These are phyloP conservation scores for Idaea aversata DNA, from an alignment of 2,888 invertebrate species.

Conservation along the genomic window DNA sequence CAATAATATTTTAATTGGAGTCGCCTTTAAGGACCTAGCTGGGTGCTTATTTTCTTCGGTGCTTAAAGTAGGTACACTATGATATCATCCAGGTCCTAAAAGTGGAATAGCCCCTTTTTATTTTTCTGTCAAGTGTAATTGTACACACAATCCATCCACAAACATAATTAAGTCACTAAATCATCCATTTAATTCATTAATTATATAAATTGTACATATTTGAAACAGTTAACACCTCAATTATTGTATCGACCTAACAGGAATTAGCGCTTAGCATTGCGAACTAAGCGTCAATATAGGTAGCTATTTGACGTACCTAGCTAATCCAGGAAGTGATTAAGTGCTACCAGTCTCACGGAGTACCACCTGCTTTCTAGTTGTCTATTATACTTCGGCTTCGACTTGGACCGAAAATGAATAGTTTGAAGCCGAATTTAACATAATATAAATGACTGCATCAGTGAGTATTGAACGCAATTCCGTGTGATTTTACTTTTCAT, in stretches of 20 bases:
- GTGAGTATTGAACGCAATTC: no score
- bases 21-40: no score
- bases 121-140: no score
- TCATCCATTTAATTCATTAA: not conserved
- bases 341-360: not conserved
- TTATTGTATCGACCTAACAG: not conserved
- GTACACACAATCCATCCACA: not conserved
- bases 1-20: no score
- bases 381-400: not conserved
- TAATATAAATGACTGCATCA: no score
- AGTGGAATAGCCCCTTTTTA: no score
- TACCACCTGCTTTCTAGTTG: not conserved
- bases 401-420: not conserved
- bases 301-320: not conserved
- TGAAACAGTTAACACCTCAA: not conserved
- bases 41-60: no score
- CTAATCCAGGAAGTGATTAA: not conserved
- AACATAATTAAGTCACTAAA: not conserved
- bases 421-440: not conserved
- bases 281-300: not conserved
- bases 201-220: not conserved
- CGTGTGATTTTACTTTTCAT: no score
- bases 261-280: not conserved
- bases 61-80: no score
- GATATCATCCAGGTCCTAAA: no score